Evolutionary conservation across 2,113 vertebrate species (phyloP).

Genomic region (Bolborhynchus lineola): DNA sequence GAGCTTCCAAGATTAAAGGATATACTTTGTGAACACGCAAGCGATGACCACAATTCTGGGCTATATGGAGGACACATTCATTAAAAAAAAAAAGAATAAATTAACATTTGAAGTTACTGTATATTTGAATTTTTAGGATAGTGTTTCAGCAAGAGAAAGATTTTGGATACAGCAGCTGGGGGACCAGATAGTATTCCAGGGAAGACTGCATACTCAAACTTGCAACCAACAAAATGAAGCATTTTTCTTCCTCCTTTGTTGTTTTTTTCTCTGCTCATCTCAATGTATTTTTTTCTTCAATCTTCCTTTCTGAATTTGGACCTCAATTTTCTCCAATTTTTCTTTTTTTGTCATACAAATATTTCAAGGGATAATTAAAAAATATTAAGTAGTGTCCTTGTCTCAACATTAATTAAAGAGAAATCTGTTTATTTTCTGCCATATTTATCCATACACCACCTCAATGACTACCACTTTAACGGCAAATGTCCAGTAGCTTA

Average conservation of each 20-base stretch:
- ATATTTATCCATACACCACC: background rate
- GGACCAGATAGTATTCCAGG: background rate
- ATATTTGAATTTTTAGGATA: background rate
- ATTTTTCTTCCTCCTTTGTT: background rate
- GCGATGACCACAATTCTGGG: background rate
- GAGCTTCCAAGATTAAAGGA: background rate
- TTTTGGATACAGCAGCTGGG: background rate
- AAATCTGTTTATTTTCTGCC: background rate
- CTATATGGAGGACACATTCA: background rate
- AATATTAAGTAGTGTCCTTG: background rate
- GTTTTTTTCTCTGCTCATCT: background rate
- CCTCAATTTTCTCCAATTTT: background rate
- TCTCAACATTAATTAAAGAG: background rate
- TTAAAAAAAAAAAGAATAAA: background rate
- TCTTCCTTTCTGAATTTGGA: background rate
- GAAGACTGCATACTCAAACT: background rate
- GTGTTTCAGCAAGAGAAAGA: background rate
- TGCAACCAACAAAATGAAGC: background rate
- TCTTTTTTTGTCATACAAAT: background rate
- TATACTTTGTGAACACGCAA: background rate
- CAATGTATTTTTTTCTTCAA: background rate
- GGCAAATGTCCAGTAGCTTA: background rate
- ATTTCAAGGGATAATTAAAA: background rate
- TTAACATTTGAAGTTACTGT: background rate
- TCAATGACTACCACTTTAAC: background rate